Conservation (phyloP, 2,797 vertebrate species). For the Parauchenoglanis ngamensis region DNA sequence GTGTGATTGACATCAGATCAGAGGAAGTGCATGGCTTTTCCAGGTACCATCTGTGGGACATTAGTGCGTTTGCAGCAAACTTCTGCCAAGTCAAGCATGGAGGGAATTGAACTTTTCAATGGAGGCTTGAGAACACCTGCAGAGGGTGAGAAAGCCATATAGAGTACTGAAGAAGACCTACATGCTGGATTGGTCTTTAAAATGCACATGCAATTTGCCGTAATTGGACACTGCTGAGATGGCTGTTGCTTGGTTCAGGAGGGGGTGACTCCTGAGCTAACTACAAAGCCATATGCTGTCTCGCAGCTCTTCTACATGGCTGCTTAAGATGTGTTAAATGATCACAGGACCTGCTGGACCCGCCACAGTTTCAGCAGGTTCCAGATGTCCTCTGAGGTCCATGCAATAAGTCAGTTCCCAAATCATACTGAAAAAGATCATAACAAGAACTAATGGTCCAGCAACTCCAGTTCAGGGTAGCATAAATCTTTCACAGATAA, state of each 20-base stretch:
- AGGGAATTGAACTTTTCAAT: slow-evolving; percentile 41
- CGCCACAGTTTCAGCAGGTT: slow-evolving; percentile 40
- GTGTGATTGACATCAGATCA: slow-evolving; percentile 72
- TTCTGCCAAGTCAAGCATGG: neutral
- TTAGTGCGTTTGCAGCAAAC: slow-evolving; percentile 48
- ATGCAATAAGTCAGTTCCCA: slow-evolving; percentile 20
- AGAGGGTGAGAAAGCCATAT: neutral
- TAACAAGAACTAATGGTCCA: slow-evolving; percentile 51
- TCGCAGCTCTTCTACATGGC: slow-evolving; percentile 44
- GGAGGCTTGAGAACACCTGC: slow-evolving; percentile 26
- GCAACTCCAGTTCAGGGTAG: slow-evolving; percentile 43
- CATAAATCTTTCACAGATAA: slow-evolving; percentile 57
- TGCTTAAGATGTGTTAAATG: slow-evolving; percentile 55
- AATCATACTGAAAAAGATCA: slow-evolving; percentile 42
- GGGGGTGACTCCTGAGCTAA: slow-evolving; percentile 58
- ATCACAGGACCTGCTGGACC: slow-evolving; percentile 51
- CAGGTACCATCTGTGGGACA: slow-evolving; percentile 51
- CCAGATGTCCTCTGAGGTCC: slow-evolving; percentile 52
- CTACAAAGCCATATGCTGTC: slow-evolving; percentile 53
- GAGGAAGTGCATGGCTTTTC: slow-evolving; percentile 63
- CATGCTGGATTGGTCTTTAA: slow-evolving; percentile 35
- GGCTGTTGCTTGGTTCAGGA: slow-evolving; percentile 42
- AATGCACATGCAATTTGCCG: slow-evolving; percentile 49
- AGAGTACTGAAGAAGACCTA: slow-evolving; percentile 32
- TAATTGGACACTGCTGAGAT: slow-evolving; percentile 40